Evolutionary conservation across 2,888 invertebrate species (phyloP).

Genomic region (Hydropsyche betteni): DNA sequence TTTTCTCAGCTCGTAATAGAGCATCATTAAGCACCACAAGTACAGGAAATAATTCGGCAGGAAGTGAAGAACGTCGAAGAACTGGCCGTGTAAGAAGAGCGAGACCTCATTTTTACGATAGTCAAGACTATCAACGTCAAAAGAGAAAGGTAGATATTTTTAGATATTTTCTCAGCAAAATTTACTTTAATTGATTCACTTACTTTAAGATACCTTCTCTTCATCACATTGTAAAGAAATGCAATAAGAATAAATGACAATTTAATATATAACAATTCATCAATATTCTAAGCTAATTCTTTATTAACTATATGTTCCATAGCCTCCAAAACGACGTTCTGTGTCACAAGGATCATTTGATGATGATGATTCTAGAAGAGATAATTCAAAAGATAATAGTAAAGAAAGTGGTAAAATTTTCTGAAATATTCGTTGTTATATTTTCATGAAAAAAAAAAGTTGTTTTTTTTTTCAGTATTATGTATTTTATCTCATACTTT

Average conservation of each 20-base stretch:
- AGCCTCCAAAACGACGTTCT: constrained; percentile 64
- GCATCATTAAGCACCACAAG: constrained; percentile 14
- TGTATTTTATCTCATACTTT: constrained; percentile 9
- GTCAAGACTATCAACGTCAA: constrained; percentile 81
- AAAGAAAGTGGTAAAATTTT: constrained; percentile 46
- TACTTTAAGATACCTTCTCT: no score
- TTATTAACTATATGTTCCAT: constrained; percentile 51
- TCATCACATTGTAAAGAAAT: no score
- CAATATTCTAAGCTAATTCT: no score
- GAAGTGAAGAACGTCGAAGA: constrained; percentile 68
- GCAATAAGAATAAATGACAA: no score
- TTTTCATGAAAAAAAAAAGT: no score
- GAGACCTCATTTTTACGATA: constrained; percentile 85
- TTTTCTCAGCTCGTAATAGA: constrained; percentile 74
- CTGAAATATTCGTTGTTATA: no score
- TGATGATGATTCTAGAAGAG: constrained; percentile 56
- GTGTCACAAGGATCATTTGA: constrained; percentile 59
- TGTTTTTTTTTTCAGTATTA: no score
- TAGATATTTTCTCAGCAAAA: no score
- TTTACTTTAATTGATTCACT: no score
- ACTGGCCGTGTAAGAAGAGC: constrained; percentile 79
- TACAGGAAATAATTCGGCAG: constrained; percentile 54
- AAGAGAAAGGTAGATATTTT: constrained; percentile 75
- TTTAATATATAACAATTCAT: no score
- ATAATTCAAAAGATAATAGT: constrained; percentile 57